phyloP scores from a whole-genome alignment of 2,113 vertebrate species.

The Origma solitaria region DNA sequence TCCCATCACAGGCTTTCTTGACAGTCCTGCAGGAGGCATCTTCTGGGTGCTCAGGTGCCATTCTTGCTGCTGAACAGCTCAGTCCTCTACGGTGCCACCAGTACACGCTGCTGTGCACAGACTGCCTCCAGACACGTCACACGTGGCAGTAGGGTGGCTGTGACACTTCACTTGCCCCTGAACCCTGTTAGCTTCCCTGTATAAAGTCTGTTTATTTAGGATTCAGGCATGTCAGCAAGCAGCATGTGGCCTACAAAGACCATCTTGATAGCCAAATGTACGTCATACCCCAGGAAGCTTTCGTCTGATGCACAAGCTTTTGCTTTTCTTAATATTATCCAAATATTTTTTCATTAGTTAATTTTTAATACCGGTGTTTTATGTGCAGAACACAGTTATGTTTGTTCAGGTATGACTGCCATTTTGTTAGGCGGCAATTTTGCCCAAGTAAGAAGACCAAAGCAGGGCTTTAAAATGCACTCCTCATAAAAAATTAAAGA shows the following conservation, averaged over 20 bases:
- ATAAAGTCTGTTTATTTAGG: conserved; percentile 1
- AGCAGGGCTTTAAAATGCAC: conserved; percentile 47
- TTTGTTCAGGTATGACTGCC: conserved; percentile 53
- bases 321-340: conserved; percentile 1
- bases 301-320: background rate
- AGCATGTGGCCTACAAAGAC: background rate
- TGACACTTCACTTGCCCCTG: background rate
- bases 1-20: background rate
- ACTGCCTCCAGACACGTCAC: background rate
- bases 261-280: background rate
- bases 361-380: conserved; percentile 31
- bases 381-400: background rate
- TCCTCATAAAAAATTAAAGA: conserved; percentile 64
- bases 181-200: background rate
- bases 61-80: background rate
- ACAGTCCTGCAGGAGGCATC: background rate
- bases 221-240: background rate
- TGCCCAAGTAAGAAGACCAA: conserved; percentile 9
- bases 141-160: background rate
- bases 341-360: conserved; percentile 49
- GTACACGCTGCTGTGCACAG: background rate
- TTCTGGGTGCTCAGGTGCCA: background rate
- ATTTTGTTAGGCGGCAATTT: conserved; percentile 59
- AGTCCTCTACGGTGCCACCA: rapidly evolving
- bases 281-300: background rate